These are phyloP conservation scores for Serilophus lunatus DNA, from an alignment of 2,113 vertebrate species.

Conservation along the genomic window DNA sequence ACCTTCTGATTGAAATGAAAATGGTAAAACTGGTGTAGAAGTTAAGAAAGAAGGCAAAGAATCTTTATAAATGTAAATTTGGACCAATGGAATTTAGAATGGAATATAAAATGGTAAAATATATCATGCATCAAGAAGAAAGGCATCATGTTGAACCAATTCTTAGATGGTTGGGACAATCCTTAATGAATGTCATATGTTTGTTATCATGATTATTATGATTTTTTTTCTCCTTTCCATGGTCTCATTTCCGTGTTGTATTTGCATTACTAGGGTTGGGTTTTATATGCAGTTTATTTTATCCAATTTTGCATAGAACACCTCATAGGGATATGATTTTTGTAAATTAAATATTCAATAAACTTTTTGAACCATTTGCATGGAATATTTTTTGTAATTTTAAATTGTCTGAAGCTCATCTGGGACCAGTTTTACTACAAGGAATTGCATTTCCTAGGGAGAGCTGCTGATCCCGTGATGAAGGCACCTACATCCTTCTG, in stretches of 20 bases:
- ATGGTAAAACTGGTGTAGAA: neutral
- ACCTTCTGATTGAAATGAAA: conserved; percentile 5
- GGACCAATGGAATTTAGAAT: conserved; percentile 1
- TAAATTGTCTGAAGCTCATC: neutral
- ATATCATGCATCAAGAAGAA: neutral
- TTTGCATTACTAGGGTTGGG: conserved; percentile 65
- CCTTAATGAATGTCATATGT: neutral
- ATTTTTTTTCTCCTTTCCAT: neutral
- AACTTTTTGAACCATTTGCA: conserved; percentile 70
- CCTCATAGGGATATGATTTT: conserved; percentile 77
- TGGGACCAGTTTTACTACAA: neutral
- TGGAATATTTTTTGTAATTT: neutral
- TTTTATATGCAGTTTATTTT: conserved; percentile 84
- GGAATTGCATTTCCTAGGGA: rapidly evolving
- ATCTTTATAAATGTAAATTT: neutral
- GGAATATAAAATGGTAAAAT: neutral
- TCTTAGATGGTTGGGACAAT: conserved; percentile 45
- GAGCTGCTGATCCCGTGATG: neutral
- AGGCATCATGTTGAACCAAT: neutral
- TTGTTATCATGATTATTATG: neutral
- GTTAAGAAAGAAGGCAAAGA: neutral
- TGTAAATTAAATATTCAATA: conserved; percentile 79
- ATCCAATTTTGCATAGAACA: conserved; percentile 79
- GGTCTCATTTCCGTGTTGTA: conserved; percentile 27
- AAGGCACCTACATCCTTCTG: neutral